phyloP scores from a whole-genome alignment of 2,113 vertebrate genomes.

The Smithornis capensis region DNA sequence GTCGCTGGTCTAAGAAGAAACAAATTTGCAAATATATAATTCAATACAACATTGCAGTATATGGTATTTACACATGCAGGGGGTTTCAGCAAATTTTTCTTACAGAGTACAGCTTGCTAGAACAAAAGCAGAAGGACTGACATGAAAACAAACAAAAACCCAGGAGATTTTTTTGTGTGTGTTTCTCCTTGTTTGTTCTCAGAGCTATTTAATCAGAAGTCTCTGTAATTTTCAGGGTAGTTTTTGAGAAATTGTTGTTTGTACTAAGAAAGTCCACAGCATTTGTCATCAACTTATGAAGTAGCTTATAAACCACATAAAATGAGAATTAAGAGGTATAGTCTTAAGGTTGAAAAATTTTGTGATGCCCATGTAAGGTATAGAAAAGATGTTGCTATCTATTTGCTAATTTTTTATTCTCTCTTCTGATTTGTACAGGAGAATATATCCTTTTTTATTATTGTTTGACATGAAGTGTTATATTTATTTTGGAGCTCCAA shows the following conservation, averaged over 20 bases:
- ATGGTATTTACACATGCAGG: not conserved
- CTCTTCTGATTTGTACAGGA: constrained; percentile 84
- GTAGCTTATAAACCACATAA: not conserved
- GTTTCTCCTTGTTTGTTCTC: not conserved
- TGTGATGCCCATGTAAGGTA: constrained; percentile 70
- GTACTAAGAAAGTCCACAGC: not conserved
- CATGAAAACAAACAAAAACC: not conserved
- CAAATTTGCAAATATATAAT: not conserved
- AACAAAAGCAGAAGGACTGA: not conserved
- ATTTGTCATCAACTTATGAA: not conserved
- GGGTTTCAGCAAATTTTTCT: not conserved
- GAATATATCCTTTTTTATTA: constrained; percentile 72
- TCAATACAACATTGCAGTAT: not conserved
- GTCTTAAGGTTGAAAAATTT: constrained; percentile 38
- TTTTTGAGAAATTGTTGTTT: constrained; percentile 11
- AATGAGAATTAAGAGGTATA: not conserved
- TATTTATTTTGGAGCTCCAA: constrained; percentile 75
- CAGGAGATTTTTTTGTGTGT: not conserved
- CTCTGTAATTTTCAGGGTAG: constrained; percentile 12
- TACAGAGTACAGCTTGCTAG: not conserved
- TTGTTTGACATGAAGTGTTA: constrained; percentile 70
- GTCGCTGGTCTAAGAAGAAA: not conserved
- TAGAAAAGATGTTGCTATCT: constrained; percentile 73
- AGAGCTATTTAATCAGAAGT: not conserved
- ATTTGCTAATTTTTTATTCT: constrained; percentile 74